phyloP scores from a whole-genome alignment of 2,797 vertebrate species.

The Neosilurus mollespiculum region DNA sequence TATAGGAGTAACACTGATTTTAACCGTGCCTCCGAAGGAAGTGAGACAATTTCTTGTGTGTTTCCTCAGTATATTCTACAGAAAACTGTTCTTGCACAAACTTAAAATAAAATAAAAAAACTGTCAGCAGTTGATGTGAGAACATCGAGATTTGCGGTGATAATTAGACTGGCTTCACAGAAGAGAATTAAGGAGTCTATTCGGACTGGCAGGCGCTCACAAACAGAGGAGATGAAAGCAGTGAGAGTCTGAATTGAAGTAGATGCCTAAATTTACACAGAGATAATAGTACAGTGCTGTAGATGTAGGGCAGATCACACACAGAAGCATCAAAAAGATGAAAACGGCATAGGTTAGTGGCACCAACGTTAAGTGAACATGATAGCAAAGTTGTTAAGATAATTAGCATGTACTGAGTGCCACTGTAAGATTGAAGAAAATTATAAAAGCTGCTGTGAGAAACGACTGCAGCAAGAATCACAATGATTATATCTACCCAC shows the following conservation, averaged over 20 bases:
- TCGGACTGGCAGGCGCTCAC: conserved; percentile 35
- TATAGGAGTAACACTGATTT: neutral
- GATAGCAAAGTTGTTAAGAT: conserved; percentile 21
- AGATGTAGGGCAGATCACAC: conserved; percentile 35
- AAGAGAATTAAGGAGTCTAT: conserved; percentile 35
- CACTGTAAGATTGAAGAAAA: conserved; percentile 22
- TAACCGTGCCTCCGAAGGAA: neutral
- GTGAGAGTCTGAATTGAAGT: conserved; percentile 29
- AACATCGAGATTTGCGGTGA: conserved; percentile 18
- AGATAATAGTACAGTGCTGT: conserved; percentile 45
- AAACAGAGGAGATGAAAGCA: conserved; percentile 50
- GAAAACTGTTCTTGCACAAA: neutral
- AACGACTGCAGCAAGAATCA: conserved; percentile 2
- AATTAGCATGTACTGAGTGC: neutral
- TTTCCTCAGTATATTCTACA: neutral
- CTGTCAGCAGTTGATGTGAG: conserved; percentile 1
- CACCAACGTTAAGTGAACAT: neutral
- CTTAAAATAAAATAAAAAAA: neutral
- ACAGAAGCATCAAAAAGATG: conserved; percentile 26
- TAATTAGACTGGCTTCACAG: conserved; percentile 38
- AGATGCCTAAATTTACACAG: conserved; percentile 36
- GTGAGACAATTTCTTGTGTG: neutral
- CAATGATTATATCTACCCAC: conserved; percentile 14
- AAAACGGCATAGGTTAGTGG: conserved; percentile 21
- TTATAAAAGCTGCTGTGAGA: conserved; percentile 28